Evolutionary conservation across 2,888 invertebrate genomes (phyloP).

Genomic region (Acrocyrtus sp.): DNA sequence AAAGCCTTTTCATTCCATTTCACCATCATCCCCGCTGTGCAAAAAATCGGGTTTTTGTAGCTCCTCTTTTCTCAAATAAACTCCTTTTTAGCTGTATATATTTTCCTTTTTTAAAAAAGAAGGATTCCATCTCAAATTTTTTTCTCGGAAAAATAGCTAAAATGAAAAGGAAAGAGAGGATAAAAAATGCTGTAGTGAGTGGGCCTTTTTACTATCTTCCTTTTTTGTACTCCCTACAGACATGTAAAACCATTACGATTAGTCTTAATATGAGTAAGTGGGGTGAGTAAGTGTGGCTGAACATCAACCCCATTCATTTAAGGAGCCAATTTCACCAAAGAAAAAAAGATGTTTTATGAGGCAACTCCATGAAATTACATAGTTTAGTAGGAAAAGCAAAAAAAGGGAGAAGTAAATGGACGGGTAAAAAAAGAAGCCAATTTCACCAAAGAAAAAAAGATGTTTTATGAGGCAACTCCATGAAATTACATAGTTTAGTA

Average conservation of each 20-base stretch:
- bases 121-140: too few relatives aligned
- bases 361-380: background rate
- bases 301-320: background rate
- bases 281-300: background rate
- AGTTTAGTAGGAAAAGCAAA: too few relatives aligned
- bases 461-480: background rate
- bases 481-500: background rate
- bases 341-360: background rate
- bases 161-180: too few relatives aligned
- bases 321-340: background rate
- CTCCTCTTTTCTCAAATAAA: background rate
- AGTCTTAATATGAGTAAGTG: conserved; percentile 11
- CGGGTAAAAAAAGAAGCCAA: too few relatives aligned
- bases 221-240: conserved; percentile 15
- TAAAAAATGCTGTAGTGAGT: too few relatives aligned
- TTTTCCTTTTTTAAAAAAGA: background rate
- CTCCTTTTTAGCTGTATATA: background rate
- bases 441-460: background rate
- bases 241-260: conserved; percentile 28
- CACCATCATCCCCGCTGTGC: background rate
- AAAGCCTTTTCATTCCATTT: conserved; percentile 29
- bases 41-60: too few relatives aligned
- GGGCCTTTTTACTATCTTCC: background rate
- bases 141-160: too few relatives aligned
- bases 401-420: too few relatives aligned